Conservation (phyloP, 2,888 invertebrate species). For the Priocnemis perturbator region DNA sequence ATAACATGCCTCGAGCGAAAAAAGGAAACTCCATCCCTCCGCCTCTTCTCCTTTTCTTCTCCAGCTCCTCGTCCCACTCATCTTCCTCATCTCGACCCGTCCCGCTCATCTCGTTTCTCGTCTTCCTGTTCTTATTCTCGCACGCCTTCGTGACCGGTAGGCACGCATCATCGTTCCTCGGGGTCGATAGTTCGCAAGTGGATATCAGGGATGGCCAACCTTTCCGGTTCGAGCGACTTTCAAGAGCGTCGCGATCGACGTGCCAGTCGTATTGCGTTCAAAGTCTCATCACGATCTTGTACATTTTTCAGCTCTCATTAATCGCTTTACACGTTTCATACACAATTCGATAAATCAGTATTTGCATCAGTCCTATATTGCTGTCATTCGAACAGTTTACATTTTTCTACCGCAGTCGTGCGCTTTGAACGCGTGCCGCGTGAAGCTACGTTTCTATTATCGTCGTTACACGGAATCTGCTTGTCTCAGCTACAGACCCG, state of each 20-base stretch:
- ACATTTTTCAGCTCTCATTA: too few relatives aligned
- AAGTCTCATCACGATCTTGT: too few relatives aligned
- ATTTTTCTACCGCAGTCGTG: too few relatives aligned
- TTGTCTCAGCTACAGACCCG: too few relatives aligned
- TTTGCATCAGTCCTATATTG: too few relatives aligned
- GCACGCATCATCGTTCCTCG: conserved; percentile 54
- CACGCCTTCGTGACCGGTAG: conserved; percentile 62
- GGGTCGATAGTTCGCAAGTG: conserved; percentile 53
- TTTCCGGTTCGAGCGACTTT: too few relatives aligned
- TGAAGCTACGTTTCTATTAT: neutral
- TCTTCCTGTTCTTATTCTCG: neutral
- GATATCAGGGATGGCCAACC: neutral
- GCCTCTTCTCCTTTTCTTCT: neutral
- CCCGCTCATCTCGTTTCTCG: too few relatives aligned
- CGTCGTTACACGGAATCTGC: neutral
- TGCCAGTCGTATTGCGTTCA: neutral
- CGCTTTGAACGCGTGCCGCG: too few relatives aligned
- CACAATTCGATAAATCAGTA: too few relatives aligned
- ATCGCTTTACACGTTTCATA: too few relatives aligned
- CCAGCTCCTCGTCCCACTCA: conserved; percentile 4
- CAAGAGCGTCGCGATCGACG: too few relatives aligned
- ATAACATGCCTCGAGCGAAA: conserved; percentile 64
- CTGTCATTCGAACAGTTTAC: too few relatives aligned
- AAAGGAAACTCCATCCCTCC: neutral
- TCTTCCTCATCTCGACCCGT: conserved; percentile 5